Base-by-base conservation (phyloP, 1,140 invertebrate species). In the Eueides isabella region DNA sequence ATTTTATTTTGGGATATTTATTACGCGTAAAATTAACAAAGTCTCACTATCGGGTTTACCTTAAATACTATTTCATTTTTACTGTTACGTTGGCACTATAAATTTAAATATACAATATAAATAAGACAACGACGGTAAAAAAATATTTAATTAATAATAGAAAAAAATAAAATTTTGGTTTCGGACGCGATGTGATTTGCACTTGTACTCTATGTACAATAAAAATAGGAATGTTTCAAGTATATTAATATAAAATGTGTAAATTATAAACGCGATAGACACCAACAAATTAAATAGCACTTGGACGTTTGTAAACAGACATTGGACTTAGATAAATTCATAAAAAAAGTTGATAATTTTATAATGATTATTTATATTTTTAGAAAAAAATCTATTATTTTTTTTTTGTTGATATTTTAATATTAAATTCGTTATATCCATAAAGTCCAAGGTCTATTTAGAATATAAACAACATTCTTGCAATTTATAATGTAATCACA, bases 31-130 rank as follows among this genome's bases (percentile, higher is more conserved):
- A 80, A 83, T 82, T 82, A 81, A 85, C 82, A 84, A 77, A 79
- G 72, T 80, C 80, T 85, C 84, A 83, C 84, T 85, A 87, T 87
- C 76, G 76, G 79, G 80, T 84, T 89, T 86, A 87, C 19, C 48
- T 55, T 55, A 55, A 55, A 55, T 26, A 55, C 9, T 55, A 55
- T 55, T 19, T 55, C 48, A n/a, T n/a, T n/a, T n/a, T n/a, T n/a
- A 55, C 48, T 55, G 41, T 55, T 55, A 55, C 19, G 23, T 55
- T 55, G 48, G 78, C 79, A 76, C 69, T 72, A 62, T 48, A 67
- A 67, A 67, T 74, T 61, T 80, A 79, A 79, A 67, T 82, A 76
- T 78, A 72, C 70, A 78, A 72, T 80, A 81, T 80, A 84, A 76
- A 77, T 74, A 78, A 79, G 48, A 55, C 70, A 78, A 81, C 76